Base-by-base conservation (phyloP, 2,113 vertebrate genomes). In the Eudorcas thomsonii region DNA sequence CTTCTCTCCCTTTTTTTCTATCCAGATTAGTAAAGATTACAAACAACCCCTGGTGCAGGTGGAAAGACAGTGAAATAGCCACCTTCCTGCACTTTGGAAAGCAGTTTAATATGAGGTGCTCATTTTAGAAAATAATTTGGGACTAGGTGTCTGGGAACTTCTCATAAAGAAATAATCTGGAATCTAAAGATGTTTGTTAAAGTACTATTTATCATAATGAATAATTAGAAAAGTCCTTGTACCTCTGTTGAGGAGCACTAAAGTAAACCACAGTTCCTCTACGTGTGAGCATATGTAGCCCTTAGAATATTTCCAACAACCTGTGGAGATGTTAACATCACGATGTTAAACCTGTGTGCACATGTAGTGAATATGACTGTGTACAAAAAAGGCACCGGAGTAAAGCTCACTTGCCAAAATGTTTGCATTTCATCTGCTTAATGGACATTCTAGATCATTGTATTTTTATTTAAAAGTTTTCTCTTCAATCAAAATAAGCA, bases 131-230 rank as follows among this genome's bases (percentile, higher is more conserved):
- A 92, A 80, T 71, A 81, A 84, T 48, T 82, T 50, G 59, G 74
- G 23, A 74, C n/a, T 71, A 64, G 2, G 8, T 90, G 59, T 48
- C n/a, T 50, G 33, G 26, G 36, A 92, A 91, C 54, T 60, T 85
- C 77, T 92, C 62, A 36, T 57, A 85, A 62, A 55, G 6, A 93
- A 94, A 84, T 81, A 90, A 88, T 62, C 26, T 67, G 71, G 54
- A 96, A 92, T 62, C 91, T 50, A 97, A 84, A 96, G 50, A 45
- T 93, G 45, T 82, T 77, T 21, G 64, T 50, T 30, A 60, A 92
- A 91, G 21, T 78, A 26, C 77, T 81, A 26, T 39, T 87, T 91
- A 86, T 62, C 52, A n/a, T 16, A 83, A 57, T 55, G 48, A 96
- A 80, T 92, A 77, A 84, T 87, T 91, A 74, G 59, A 59, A 90